These are phyloP conservation scores for Puffinus mauretanicus DNA, from an alignment of 2,113 vertebrate genomes.

Conservation along the genomic window DNA sequence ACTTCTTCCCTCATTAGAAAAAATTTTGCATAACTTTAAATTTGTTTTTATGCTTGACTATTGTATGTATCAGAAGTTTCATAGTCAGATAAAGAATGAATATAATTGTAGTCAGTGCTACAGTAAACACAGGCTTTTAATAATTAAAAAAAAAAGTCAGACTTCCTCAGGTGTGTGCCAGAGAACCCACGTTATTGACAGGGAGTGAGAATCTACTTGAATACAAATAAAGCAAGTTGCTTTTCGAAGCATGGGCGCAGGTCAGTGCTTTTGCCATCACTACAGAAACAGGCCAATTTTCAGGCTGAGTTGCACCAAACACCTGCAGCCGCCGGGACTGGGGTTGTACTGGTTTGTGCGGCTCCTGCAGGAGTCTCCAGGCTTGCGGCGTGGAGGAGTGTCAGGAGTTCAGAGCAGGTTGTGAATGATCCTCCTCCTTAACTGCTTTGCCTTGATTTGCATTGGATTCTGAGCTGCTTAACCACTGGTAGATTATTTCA, in stretches of 20 bases:
- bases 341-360: neutral
- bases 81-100: neutral
- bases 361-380: neutral
- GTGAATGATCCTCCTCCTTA: constrained; percentile 28
- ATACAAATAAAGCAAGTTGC: neutral
- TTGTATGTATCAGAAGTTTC: neutral
- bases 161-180: neutral
- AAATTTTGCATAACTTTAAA: neutral
- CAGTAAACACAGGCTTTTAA: neutral
- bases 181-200: neutral
- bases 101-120: neutral
- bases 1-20: neutral
- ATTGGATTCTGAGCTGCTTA: constrained; percentile 36
- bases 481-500: constrained; percentile 33
- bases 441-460: constrained; percentile 29
- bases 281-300: neutral
- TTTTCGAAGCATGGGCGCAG: neutral
- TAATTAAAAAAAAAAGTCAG: no score
- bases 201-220: neutral
- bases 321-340: rapidly evolving
- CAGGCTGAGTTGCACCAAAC: neutral
- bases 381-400: neutral
- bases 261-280: neutral
- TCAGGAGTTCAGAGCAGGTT: neutral
- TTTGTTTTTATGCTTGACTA: neutral